Conservation (phyloP, 2,113 vertebrate genomes). For the Asarcornis scutulata region DNA sequence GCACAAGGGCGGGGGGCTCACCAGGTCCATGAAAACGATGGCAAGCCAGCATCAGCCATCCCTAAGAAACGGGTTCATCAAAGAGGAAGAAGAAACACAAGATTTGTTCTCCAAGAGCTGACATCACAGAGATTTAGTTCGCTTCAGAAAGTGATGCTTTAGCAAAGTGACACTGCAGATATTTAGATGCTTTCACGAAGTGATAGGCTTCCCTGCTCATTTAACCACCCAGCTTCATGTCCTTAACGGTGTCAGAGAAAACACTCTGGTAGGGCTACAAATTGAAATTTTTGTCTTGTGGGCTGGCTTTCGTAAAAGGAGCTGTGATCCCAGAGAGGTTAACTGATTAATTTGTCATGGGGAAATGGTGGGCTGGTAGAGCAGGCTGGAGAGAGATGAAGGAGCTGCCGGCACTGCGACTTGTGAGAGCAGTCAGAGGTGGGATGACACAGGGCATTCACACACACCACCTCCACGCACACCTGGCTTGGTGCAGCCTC, state of each 20-base stretch:
- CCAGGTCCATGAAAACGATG: not conserved
- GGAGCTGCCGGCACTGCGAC: not conserved
- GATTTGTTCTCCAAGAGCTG: not conserved
- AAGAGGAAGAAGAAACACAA: not conserved
- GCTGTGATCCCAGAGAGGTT: not conserved
- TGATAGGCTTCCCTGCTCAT: constrained; percentile 22
- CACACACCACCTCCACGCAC: not conserved
- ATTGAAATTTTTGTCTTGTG: not conserved
- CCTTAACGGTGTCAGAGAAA: not conserved
- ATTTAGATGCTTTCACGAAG: not conserved
- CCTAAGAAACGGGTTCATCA: not conserved
- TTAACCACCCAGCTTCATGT: not conserved
- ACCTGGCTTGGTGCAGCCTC: not conserved
- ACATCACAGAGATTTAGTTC: not conserved
- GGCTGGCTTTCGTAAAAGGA: not conserved
- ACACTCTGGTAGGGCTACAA: not conserved
- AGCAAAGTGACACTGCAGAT: constrained; percentile 23
- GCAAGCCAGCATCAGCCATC: not conserved
- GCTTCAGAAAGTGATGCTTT: constrained; percentile 21
- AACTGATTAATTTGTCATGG: not conserved
- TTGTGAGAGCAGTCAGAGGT: not conserved
- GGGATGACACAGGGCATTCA: too few relatives aligned
- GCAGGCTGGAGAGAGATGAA: not conserved
- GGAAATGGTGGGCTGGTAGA: fast-evolving
- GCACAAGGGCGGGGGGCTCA: too few relatives aligned